phyloP scores from a whole-genome alignment of 2,888 invertebrate species.

The Drosophila heteroneura region DNA sequence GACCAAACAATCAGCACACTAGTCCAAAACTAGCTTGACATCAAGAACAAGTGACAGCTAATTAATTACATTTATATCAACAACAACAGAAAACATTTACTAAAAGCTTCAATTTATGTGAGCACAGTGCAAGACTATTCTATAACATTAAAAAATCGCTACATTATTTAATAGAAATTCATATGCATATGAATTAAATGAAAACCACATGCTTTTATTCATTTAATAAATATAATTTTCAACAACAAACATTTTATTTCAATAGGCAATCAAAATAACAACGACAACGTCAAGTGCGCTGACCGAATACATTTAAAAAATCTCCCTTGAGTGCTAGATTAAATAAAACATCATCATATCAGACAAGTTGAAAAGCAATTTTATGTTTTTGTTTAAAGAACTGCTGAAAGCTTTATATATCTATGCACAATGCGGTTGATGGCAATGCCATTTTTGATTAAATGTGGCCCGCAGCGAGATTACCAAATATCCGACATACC shows the following conservation, averaged over 20 bases:
- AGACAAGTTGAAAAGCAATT: conserved; percentile 16
- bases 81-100: not conserved
- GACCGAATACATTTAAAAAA: not conserved
- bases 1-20: not conserved
- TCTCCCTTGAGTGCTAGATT: conserved; percentile 16
- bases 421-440: conserved; percentile 32
- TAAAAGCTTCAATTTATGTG: not conserved
- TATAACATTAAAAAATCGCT: too few relatives aligned
- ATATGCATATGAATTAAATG: not conserved
- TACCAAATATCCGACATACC: conserved; percentile 1
- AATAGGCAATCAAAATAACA: conserved; percentile 4
- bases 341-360: conserved; percentile 24
- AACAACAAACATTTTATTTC: conserved; percentile 1
- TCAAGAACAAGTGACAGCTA: not conserved
- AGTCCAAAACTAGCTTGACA: not conserved
- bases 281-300: not conserved
- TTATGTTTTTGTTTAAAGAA: conserved; percentile 38
- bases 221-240: not conserved
- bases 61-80: not conserved
- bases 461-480: conserved; percentile 66
- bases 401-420: conserved; percentile 15
- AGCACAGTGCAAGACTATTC: not conserved
- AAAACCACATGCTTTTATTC: not conserved
- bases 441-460: conserved; percentile 67
- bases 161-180: not conserved